Base-by-base conservation (phyloP, 2,888 invertebrate species). In the Fragum fragum region DNA sequence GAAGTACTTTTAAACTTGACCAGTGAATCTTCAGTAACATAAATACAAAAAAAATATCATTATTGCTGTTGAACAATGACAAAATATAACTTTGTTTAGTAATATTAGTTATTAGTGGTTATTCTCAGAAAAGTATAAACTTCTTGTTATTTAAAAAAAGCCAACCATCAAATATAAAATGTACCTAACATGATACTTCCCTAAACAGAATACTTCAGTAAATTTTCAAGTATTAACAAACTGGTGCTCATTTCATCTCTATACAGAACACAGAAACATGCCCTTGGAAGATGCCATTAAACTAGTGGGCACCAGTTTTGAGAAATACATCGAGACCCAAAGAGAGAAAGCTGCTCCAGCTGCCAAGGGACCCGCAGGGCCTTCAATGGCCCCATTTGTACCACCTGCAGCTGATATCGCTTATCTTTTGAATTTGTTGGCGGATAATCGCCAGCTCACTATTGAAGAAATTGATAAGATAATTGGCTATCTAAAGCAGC, bases 221-320 rank as follows among this genome's bases (percentile, higher is more conserved):
- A 36, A 36, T 36, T 36, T 36, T 6, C 32, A 9, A 32, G 16
- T 3, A 42, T 42, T 66, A 66, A 42, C 39, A 42, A 42, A 18
- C 21, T 23, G 23, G 42, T 66, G 66, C 39, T 66, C 39, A 21
- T 66, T 66, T 66, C 39, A 18, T 66, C 21, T 66, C 66, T 71
- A 55, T 93, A 87, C 95, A 97, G 99, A 98, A 93, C 99, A 99
- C 95, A 96, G 99, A 89, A 98, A 99, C 95, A 99, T 99, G 98
- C 98, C 98, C 0, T 93, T 98, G 53, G 98, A 99, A 76, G 98
- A 98, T 94, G 98, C 98, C 0, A 95, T 98, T 79, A 96, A 96
- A 86, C 95, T 98, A 83, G 95, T 99, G 39, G 96, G 96, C 11
- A 91, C 93, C 77, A 95, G 93, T 90, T 95, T 95, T 91, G 94